Conservation (phyloP, 2,797 vertebrate genomes). For the Crocodylus rhombifer region DNA sequence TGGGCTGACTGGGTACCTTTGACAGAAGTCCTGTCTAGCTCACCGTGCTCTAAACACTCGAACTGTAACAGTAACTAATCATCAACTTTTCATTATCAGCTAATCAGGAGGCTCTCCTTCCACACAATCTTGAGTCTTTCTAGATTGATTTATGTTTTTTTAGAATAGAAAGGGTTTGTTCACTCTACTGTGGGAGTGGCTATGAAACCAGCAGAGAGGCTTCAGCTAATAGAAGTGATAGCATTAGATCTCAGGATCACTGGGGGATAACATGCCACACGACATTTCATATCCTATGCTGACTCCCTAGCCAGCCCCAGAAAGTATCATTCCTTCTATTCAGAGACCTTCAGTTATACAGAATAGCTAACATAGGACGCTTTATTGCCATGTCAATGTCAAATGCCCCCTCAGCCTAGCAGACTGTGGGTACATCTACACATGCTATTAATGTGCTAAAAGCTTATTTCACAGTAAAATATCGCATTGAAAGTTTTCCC, state of each 20-base stretch:
- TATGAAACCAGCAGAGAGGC: neutral
- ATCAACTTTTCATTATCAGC: neutral
- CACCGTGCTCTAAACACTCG: neutral
- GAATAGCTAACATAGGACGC: neutral
- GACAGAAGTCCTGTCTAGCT: neutral
- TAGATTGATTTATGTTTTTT: neutral
- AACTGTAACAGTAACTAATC: constrained; percentile 4
- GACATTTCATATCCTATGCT: neutral
- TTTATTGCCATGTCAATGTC: neutral
- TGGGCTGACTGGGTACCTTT: too few relatives aligned
- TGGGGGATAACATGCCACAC: neutral
- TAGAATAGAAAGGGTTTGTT: neutral
- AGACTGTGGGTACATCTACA: too few relatives aligned
- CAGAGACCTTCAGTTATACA: neutral
- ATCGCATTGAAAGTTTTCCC: too few relatives aligned
- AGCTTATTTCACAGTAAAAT: too few relatives aligned
- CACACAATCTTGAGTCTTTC: neutral
- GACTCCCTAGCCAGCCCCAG: neutral
- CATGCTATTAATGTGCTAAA: too few relatives aligned
- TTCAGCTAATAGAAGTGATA: rapidly evolving
- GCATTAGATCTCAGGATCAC: neutral
- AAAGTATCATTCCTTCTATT: neutral
- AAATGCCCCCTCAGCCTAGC: too few relatives aligned
- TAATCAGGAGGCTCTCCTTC: neutral
- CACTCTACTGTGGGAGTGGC: neutral